phyloP scores from a whole-genome alignment of 2,888 invertebrate genomes.

The Ophion costatus region DNA sequence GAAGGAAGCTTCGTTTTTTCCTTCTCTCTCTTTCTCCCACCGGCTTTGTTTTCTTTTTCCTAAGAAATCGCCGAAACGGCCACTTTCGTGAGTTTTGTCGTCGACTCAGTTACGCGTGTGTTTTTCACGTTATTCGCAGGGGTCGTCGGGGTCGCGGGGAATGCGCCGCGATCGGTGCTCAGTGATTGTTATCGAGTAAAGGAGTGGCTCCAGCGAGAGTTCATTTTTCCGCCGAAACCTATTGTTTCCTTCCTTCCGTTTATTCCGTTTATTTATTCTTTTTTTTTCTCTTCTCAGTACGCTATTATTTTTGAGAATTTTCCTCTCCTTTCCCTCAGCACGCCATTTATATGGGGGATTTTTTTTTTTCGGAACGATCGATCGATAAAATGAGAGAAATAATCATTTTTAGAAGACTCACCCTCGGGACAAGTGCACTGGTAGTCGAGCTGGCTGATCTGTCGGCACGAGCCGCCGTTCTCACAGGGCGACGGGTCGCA shows the following conservation, averaged over 20 bases:
- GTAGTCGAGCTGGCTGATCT: conserved; percentile 92
- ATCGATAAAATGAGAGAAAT: not conserved
- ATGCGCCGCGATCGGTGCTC: not conserved
- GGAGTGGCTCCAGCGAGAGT: no score
- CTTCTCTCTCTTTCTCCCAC: not conserved
- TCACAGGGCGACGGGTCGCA: conserved; percentile 96
- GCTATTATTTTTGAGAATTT: no score
- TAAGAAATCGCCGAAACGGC: conserved; percentile 3
- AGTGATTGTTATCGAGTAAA: not conserved
- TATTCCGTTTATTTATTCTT: no score
- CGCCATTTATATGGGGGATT: no score
- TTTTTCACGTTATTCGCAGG: conserved; percentile 11
- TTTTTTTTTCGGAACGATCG: not conserved
- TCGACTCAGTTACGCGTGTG: not conserved
- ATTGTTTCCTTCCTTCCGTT: no score
- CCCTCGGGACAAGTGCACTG: conserved; percentile 93
- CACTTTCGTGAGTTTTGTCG: conserved; percentile 1
- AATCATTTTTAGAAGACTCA: conserved; percentile 84
- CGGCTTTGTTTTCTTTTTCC: not conserved
- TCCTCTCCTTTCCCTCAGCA: no score
- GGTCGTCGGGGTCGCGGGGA: conserved; percentile 44
- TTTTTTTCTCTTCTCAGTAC: no score
- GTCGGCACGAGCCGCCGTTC: conserved; percentile 94
- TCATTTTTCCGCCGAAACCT: no score
- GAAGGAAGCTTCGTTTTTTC: not conserved